Percentiles rank a stretch among this genome's conserved stretches.
Evolutionary conservation across 2,113 vertebrate genomes (phyloP).

Genomic region (Lycaon pictus): DNA sequence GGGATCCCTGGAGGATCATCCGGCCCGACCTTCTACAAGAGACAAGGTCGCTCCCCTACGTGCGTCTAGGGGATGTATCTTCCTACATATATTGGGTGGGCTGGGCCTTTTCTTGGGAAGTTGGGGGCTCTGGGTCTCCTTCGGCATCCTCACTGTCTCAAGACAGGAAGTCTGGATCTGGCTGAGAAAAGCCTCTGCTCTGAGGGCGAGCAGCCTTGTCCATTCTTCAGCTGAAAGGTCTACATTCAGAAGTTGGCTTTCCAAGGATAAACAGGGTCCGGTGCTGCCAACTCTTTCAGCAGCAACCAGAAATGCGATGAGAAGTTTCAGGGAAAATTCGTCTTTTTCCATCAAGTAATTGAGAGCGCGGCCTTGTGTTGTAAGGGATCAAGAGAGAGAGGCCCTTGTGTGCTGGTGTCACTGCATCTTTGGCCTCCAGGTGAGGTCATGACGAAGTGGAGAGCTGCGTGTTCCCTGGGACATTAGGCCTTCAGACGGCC

Average conservation of each 20-base stretch:
- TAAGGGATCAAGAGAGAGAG: conserved; percentile 56
- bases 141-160: not conserved
- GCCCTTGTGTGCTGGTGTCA: not conserved
- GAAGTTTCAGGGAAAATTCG: conserved; percentile 60
- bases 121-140: not conserved
- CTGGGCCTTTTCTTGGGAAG: not conserved
- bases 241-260: not conserved
- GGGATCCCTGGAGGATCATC: not conserved
- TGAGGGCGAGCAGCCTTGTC: not conserved
- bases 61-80: not conserved
- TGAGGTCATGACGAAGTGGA: conserved; percentile 16
- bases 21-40: not conserved
- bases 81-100: not conserved
- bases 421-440: not conserved
- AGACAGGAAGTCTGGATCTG: not conserved
- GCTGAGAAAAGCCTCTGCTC: not conserved
- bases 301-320: conserved; percentile 29
- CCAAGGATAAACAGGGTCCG: not conserved
- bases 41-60: accelerated
- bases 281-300: not conserved
- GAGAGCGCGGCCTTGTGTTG: not conserved
- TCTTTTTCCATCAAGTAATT: conserved; percentile 64
- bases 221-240: not conserved
- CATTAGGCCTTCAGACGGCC: not conserved
- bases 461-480: not conserved